These are phyloP conservation scores for Siderastrea siderea DNA, from an alignment of 92 coral and sea anemone genomes.

Conservation along the genomic window DNA sequence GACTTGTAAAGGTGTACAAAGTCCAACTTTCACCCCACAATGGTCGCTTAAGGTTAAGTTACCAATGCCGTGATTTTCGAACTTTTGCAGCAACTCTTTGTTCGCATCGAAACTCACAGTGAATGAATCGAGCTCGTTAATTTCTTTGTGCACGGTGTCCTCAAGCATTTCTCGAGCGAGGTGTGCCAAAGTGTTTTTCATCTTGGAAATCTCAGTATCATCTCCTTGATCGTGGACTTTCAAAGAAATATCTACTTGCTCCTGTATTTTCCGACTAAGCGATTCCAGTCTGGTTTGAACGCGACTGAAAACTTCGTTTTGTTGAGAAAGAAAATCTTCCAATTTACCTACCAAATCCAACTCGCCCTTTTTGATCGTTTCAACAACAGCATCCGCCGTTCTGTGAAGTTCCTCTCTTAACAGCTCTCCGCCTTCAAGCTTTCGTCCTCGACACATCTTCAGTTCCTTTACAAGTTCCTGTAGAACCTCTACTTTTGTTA, in stretches of 20 bases:
- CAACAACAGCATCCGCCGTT: constrained; percentile 72
- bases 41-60: constrained; percentile 49
- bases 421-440: constrained; percentile 59
- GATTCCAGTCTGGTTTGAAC: constrained; percentile 32
- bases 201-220: constrained; percentile 29
- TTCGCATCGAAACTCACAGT: constrained; percentile 77
- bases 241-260: constrained; percentile 12
- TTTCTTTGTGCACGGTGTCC: constrained; percentile 68
- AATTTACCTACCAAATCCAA: constrained; percentile 55
- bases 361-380: constrained; percentile 67
- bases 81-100: constrained; percentile 59
- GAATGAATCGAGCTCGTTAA: constrained; percentile 70
- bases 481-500: constrained; percentile 68
- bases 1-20: constrained; percentile 21
- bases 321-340: constrained; percentile 69
- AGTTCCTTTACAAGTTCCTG: constrained; percentile 77
- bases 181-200: constrained; percentile 9
- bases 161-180: constrained; percentile 32
- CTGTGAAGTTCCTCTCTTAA: constrained; percentile 74
- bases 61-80: constrained; percentile 77
- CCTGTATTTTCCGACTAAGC: constrained; percentile 30
- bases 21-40: constrained; percentile 36
- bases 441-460: constrained; percentile 60
- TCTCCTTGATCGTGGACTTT: constrained; percentile 15
- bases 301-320: constrained; percentile 46